Conservation (phyloP, 2,797 vertebrate genomes). For the Synanceia verrucosa region DNA sequence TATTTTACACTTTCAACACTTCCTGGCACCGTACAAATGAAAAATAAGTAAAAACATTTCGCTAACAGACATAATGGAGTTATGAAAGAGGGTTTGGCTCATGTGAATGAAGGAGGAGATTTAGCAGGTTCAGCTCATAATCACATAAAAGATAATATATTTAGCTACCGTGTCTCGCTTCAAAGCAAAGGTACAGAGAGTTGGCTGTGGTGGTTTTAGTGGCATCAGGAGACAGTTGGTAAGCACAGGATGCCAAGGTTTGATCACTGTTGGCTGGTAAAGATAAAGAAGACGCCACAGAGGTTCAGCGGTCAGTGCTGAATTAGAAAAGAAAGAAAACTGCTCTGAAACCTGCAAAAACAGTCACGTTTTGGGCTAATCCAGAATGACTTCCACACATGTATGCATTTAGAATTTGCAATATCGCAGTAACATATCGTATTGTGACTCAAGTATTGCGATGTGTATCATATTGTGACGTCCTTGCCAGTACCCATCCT, state of each 20-base stretch:
- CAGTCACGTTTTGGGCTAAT: no score
- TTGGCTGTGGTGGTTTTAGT: constrained; percentile 42
- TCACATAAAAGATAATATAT: constrained; percentile 7
- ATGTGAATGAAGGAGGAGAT: neutral
- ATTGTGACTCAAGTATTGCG: no score
- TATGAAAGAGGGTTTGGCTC: neutral
- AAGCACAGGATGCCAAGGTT: constrained; percentile 33
- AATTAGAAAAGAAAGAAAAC: constrained; percentile 6
- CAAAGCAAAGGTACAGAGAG: constrained; percentile 16
- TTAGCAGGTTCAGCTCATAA: neutral
- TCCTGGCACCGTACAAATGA: neutral
- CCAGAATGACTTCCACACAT: no score
- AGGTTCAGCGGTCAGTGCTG: constrained; percentile 29
- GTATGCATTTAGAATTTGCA: no score
- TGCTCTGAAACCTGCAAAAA: no score
- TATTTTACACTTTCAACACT: constrained; percentile 4
- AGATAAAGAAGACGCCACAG: constrained; percentile 8
- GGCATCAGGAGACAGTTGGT: constrained; percentile 46
- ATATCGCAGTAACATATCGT: no score
- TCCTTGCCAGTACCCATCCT: no score
- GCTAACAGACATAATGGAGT: neutral
- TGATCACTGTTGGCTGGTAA: constrained; percentile 42
- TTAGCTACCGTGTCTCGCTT: constrained; percentile 19
- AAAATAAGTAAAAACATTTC: neutral
- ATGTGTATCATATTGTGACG: no score